These are phyloP conservation scores for Baronia brevicornis DNA, from an alignment of 2,888 invertebrate genomes.

Conservation along the genomic window DNA sequence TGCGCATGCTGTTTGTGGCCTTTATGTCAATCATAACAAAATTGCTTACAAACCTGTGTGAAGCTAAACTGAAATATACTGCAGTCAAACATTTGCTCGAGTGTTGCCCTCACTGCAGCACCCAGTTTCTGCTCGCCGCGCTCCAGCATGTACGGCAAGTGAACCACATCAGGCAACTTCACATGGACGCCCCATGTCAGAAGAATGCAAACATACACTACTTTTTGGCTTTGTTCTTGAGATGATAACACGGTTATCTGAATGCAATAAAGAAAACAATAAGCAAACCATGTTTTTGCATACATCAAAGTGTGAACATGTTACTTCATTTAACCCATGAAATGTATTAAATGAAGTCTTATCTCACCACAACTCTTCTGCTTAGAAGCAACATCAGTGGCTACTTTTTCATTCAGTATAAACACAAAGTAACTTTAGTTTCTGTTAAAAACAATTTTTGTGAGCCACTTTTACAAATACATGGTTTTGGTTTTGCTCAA, in stretches of 20 bases:
- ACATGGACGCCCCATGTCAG: constrained; percentile 55
- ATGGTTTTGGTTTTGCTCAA: too few species aligned
- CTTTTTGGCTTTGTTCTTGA: constrained; percentile 36
- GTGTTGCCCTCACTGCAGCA: constrained; percentile 41
- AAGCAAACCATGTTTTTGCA: too few species aligned
- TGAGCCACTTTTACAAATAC: too few species aligned
- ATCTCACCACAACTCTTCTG: too few species aligned
- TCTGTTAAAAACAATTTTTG: too few species aligned
- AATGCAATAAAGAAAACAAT: constrained; percentile 18
- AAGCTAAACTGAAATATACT: constrained; percentile 54
- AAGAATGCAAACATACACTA: constrained; percentile 47
- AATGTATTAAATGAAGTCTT: too few species aligned
- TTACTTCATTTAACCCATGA: too few species aligned
- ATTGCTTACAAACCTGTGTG: constrained; percentile 58
- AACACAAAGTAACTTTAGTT: too few species aligned
- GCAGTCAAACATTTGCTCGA: constrained; percentile 65
- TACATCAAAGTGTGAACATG: too few species aligned
- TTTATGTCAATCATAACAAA: not conserved
- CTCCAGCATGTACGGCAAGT: constrained; percentile 64
- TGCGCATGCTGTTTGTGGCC: not conserved
- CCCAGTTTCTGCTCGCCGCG: constrained; percentile 52
- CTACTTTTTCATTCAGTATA: too few species aligned
- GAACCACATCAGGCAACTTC: constrained; percentile 35
- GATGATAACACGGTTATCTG: constrained; percentile 50
- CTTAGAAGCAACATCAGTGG: too few species aligned